Percentiles rank a stretch among this genome's conserved stretches.
phyloP scores from a whole-genome alignment of 2,113 vertebrate genomes.

The Corvus cornix region DNA sequence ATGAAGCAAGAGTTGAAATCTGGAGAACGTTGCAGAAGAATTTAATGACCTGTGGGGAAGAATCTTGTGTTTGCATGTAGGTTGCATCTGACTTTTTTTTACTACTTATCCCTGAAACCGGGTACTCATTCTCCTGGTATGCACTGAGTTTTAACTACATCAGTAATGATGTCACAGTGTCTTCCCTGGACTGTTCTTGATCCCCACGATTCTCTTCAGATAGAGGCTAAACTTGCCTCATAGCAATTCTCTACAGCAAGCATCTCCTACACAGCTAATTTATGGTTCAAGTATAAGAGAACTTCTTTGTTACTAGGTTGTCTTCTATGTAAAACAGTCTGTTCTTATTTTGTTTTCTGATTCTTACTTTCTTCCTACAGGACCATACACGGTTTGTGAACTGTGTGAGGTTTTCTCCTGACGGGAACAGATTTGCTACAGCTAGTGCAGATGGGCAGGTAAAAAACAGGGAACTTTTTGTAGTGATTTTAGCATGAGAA shows the following conservation, averaged over 20 bases:
- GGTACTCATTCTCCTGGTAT: not conserved
- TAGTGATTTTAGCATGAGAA: not conserved
- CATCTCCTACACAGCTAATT: not conserved
- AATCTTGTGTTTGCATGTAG: not conserved
- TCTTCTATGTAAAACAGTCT: not conserved
- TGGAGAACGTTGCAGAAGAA: not conserved
- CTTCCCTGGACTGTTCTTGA: not conserved
- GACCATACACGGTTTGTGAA: slow-evolving; percentile 92
- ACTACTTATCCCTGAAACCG: not conserved
- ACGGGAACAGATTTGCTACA: slow-evolving; percentile 86
- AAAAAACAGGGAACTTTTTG: not conserved
- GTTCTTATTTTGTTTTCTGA: not conserved
- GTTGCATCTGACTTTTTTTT: not conserved
- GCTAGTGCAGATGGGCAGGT: slow-evolving; percentile 93
- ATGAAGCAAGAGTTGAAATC: not conserved
- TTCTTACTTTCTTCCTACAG: slow-evolving; percentile 58
- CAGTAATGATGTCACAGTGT: not conserved
- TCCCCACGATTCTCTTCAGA: not conserved
- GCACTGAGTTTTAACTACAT: not conserved
- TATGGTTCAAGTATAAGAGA: not conserved
- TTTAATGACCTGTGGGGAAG: not conserved
- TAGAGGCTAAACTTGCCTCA: not conserved
- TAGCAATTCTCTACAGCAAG: not conserved
- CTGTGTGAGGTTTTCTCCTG: slow-evolving; percentile 91
- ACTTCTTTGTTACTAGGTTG: not conserved